These are phyloP conservation scores for Drosophila busckii DNA, from an alignment of 1,140 invertebrate species.

Conservation along the genomic window DNA sequence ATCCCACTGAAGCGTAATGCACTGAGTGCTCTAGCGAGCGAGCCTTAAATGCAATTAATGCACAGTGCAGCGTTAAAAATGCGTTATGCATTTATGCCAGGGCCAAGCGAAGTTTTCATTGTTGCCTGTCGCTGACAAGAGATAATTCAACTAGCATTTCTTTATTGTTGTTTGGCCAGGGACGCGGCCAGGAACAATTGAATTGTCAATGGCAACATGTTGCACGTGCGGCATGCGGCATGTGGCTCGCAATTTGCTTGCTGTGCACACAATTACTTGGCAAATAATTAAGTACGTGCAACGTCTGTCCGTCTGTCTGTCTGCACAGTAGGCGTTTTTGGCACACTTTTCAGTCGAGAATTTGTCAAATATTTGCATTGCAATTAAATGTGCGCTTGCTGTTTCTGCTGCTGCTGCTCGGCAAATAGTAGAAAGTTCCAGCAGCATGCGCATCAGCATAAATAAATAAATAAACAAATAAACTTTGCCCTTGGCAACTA, in stretches of 20 bases:
- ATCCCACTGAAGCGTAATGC: slow-evolving; percentile 3
- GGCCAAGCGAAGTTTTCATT: too few relatives aligned
- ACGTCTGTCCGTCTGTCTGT: too few relatives aligned
- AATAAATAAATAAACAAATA: too few relatives aligned
- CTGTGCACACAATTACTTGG: slow-evolving; percentile 26
- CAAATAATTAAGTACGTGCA: slow-evolving; percentile 49
- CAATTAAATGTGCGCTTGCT: slow-evolving; percentile 38
- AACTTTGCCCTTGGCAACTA: too few relatives aligned
- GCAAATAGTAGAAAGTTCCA: too few relatives aligned
- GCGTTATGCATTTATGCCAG: too few relatives aligned
- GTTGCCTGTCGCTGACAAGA: too few relatives aligned
- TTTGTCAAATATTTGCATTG: slow-evolving; percentile 37
- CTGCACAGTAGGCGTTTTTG: slow-evolving; percentile 17
- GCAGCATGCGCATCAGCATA: too few relatives aligned
- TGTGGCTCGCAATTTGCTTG: slow-evolving; percentile 2
- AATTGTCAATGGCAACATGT: not conserved
- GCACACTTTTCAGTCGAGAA: slow-evolving; percentile 11
- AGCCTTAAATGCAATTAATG: slow-evolving; percentile 1
- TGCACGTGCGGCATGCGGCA: too few relatives aligned
- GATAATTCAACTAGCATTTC: too few relatives aligned
- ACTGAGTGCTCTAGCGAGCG: slow-evolving; percentile 31
- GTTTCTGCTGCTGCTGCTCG: not conserved
- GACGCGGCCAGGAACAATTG: slow-evolving; percentile 35
- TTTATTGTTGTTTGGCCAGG: too few relatives aligned
- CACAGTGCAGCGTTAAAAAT: not conserved